These are phyloP conservation scores for Perizoma flavofasciatum DNA, from an alignment of 2,888 invertebrate species.

Conservation along the genomic window DNA sequence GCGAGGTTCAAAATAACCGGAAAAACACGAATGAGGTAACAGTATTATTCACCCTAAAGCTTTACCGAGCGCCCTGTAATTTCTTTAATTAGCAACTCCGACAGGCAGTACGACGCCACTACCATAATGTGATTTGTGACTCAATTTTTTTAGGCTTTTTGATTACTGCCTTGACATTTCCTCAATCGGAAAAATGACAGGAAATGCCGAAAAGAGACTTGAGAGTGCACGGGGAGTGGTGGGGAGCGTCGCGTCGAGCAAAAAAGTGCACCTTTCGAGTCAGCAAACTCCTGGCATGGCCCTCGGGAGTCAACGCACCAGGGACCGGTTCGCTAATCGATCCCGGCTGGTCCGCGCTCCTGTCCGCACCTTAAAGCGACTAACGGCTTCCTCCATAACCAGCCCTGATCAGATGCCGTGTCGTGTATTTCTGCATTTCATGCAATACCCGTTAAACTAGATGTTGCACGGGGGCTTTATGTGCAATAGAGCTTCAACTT, in stretches of 20 bases:
- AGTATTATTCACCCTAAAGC: slow-evolving; percentile 28
- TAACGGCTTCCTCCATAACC: slow-evolving; percentile 73
- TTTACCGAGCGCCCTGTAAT: slow-evolving; percentile 30
- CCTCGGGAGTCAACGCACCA: slow-evolving; percentile 78
- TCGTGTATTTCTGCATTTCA: slow-evolving; percentile 37
- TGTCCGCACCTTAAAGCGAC: slow-evolving; percentile 71
- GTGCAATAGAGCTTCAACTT: slow-evolving; percentile 19
- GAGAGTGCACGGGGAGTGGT: background rate
- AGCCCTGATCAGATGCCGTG: slow-evolving; percentile 52
- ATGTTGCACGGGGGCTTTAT: slow-evolving; percentile 17
- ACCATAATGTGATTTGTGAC: slow-evolving; percentile 28
- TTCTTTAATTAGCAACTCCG: slow-evolving; percentile 26
- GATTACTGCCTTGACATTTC: slow-evolving; percentile 31
- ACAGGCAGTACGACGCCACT: slow-evolving; percentile 9
- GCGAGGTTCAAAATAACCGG: slow-evolving; percentile 18
- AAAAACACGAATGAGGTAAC: slow-evolving; percentile 24
- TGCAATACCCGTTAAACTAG: slow-evolving; percentile 23
- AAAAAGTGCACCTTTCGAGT: slow-evolving; percentile 67
- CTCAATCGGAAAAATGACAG: slow-evolving; percentile 29
- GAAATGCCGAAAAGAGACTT: slow-evolving; percentile 26
- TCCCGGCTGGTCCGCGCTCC: slow-evolving; percentile 73
- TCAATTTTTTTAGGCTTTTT: slow-evolving; percentile 30
- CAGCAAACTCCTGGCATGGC: slow-evolving; percentile 43
- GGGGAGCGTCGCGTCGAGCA: slow-evolving; percentile 37
- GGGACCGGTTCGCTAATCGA: slow-evolving; percentile 81